Evolutionary conservation across 2,113 vertebrate species (phyloP).

Genomic region (Eleginops maclovinus): DNA sequence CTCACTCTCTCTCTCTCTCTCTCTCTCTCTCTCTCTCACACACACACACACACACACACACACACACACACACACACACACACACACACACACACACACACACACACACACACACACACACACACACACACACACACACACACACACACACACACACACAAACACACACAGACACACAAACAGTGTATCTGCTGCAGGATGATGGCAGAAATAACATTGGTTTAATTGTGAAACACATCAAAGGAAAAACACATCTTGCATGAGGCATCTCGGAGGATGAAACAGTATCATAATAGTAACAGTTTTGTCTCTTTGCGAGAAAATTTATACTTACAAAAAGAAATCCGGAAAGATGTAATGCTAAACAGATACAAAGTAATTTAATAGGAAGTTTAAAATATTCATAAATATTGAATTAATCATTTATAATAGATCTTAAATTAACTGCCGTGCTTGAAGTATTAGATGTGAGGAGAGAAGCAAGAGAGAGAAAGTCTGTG

Average conservation of each 20-base stretch:
- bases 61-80: constrained; percentile 2
- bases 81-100: background rate
- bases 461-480: constrained; percentile 78
- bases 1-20: constrained; percentile 4
- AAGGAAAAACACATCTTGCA: constrained; percentile 73
- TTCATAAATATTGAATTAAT: constrained; percentile 90
- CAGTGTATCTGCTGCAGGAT: constrained; percentile 63
- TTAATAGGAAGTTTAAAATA: constrained; percentile 87
- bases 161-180: constrained; percentile 76
- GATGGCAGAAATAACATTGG: constrained; percentile 82
- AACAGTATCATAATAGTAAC: constrained; percentile 69
- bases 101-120: background rate
- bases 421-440: constrained; percentile 89
- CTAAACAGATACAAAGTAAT: constrained; percentile 86
- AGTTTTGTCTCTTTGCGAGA: constrained; percentile 76
- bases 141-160: background rate
- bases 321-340: constrained; percentile 61
- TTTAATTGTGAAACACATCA: constrained; percentile 84
- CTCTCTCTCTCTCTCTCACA: no score
- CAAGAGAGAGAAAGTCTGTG: constrained; percentile 55
- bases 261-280: constrained; percentile 74
- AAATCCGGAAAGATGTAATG: constrained; percentile 78
- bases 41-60: background rate
- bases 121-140: constrained; percentile 1
- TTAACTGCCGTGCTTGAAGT: constrained; percentile 86